phyloP scores from a whole-genome alignment of 1,140 invertebrate species.

The Leptinotarsa defecta region DNA sequence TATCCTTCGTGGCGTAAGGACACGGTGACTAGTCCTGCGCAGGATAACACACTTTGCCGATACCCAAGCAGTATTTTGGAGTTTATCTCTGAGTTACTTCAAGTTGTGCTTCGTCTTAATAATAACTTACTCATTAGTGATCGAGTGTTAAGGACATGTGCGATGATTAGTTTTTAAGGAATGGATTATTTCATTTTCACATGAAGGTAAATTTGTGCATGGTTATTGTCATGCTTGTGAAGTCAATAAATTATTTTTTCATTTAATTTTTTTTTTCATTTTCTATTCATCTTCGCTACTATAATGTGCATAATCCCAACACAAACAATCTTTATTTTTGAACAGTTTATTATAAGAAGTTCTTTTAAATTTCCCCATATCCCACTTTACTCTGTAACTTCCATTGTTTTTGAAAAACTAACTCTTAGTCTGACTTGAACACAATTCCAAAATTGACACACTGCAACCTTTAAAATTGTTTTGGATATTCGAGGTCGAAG shows the following conservation, averaged over 20 bases:
- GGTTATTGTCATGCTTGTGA: conserved; percentile 7
- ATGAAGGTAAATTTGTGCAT: conserved; percentile 19
- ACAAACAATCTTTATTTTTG: too few species aligned
- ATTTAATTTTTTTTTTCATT: not conserved
- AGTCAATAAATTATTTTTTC: not conserved
- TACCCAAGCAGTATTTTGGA: not conserved
- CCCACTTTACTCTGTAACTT: too few species aligned
- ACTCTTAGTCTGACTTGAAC: too few species aligned
- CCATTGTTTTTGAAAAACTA: too few species aligned
- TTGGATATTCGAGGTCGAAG: too few species aligned
- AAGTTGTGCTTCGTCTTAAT: not conserved
- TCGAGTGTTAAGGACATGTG: conserved; percentile 20
- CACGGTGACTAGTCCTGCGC: conserved; percentile 47
- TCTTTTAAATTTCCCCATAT: too few species aligned
- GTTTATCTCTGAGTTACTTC: not conserved
- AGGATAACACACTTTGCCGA: conserved; percentile 12
- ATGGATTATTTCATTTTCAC: conserved; percentile 14
- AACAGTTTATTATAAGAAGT: too few species aligned
- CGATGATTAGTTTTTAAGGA: conserved; percentile 8
- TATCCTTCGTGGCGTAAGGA: conserved; percentile 55
- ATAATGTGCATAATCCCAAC: too few species aligned
- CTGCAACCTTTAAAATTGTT: too few species aligned
- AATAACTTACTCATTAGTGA: conserved; percentile 9
- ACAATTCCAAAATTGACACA: too few species aligned
- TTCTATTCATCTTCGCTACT: not conserved